Conservation (phyloP, 2,797 vertebrate genomes). For the Karalla daura region DNA sequence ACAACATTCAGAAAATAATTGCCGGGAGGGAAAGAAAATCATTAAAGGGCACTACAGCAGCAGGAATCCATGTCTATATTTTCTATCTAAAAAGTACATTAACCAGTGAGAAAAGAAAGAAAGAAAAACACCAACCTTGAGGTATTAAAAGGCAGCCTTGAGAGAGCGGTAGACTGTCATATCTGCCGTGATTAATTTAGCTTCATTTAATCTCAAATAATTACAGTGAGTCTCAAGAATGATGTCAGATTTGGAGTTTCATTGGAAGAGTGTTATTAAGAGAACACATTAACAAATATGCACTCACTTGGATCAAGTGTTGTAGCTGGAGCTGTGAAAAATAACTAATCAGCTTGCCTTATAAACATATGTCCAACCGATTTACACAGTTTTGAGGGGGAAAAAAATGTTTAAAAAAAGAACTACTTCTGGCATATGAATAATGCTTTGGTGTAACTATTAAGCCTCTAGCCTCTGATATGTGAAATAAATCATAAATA, state of each 20-base stretch:
- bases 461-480: neutral
- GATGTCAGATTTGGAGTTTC: neutral
- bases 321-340: neutral
- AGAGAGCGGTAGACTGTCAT: no score
- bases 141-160: neutral
- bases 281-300: constrained; percentile 2
- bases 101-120: neutral
- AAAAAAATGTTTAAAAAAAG: constrained; percentile 3
- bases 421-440: neutral
- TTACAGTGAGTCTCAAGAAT: neutral
- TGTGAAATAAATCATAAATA: constrained; percentile 1
- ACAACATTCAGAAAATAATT: constrained; percentile 16
- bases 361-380: neutral
- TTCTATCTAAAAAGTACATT: constrained; percentile 1
- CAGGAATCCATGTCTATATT: neutral
- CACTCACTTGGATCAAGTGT: neutral
- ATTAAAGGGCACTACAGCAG: neutral
- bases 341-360: neutral
- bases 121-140: neutral
- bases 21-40: constrained; percentile 1
- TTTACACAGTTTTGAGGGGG: neutral
- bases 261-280: neutral
- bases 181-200: constrained; percentile 7
- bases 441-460: neutral
- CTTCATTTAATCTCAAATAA: constrained; percentile 8